Evolutionary conservation across 2,797 vertebrate species (phyloP).

Genomic region (Lycodopsis pacificus): DNA sequence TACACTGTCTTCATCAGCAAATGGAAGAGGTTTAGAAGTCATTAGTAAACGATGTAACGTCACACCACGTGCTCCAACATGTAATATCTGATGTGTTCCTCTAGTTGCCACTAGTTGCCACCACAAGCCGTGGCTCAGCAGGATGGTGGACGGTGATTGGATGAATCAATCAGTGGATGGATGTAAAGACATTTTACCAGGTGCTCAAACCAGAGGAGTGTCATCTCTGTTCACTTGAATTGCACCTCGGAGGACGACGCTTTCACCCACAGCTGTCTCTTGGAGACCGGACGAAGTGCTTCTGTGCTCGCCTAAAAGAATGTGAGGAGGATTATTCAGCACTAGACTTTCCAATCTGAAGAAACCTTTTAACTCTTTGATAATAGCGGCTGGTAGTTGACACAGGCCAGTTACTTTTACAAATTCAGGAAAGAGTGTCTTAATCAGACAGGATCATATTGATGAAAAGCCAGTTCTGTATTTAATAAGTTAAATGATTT

Average conservation of each 20-base stretch:
- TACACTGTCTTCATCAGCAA: neutral
- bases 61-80: neutral
- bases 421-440: neutral
- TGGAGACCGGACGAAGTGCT: slow-evolving; percentile 9
- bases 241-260: slow-evolving; percentile 35
- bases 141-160: neutral
- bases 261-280: slow-evolving; percentile 24
- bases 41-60: neutral
- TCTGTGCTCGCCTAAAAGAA: slow-evolving; percentile 25
- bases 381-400: neutral
- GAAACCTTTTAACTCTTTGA: slow-evolving; percentile 4
- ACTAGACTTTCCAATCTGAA: neutral
- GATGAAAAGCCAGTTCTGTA: neutral
- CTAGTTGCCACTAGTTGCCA: neutral
- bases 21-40: neutral
- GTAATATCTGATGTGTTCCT: neutral
- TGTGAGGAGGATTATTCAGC: slow-evolving; percentile 3
- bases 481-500: neutral
- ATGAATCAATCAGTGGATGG: slow-evolving; percentile 26
- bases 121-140: neutral
- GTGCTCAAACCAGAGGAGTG: slow-evolving; percentile 15
- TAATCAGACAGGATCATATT: neutral
- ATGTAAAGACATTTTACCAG: slow-evolving; percentile 27
- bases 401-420: neutral
- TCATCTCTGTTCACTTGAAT: slow-evolving; percentile 53